These are phyloP conservation scores for Epinotia bilunana DNA, from an alignment of 2,888 invertebrate species.

Conservation along the genomic window DNA sequence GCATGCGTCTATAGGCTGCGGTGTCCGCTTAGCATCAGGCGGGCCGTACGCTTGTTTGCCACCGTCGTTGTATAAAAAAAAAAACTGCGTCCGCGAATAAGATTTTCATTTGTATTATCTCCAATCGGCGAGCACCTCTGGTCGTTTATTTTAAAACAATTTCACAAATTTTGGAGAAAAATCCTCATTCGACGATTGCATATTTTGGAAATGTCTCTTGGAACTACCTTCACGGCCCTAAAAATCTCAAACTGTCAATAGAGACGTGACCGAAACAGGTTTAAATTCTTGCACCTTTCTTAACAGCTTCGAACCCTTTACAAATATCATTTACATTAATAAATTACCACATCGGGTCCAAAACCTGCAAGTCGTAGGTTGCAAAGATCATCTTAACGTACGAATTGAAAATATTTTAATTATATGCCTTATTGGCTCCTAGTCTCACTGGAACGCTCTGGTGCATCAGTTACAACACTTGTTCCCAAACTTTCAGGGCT, in stretches of 20 bases:
- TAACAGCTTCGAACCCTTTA: conserved; percentile 32
- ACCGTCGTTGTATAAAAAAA: no score
- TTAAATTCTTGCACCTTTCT: conserved; percentile 32
- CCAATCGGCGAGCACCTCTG: no score
- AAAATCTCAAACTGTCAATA: conserved; percentile 42
- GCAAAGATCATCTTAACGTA: conserved; percentile 35
- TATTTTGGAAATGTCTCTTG: no score
- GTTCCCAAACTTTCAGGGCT: conserved; percentile 59
- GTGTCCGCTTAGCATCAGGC: no score
- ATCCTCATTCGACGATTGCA: no score
- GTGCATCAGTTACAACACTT: conserved; percentile 64
- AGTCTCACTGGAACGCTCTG: conserved; percentile 69
- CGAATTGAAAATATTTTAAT: conserved; percentile 46
- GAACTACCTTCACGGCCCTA: conserved; percentile 5
- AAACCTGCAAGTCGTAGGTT: conserved; percentile 38
- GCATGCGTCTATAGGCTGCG: no score
- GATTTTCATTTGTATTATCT: no score
- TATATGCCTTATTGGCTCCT: conserved; percentile 60
- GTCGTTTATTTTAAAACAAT: no score
- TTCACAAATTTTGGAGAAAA: no score
- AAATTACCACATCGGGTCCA: conserved; percentile 43
- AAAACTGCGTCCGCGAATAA: no score
- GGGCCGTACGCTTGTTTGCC: no score
- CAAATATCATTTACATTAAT: conserved; percentile 41
- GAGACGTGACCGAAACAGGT: conserved; percentile 20